These are phyloP conservation scores for human (Homo sapiens) DNA, from an alignment of 2,113 vertebrate species.

Conservation along the genomic window DNA sequence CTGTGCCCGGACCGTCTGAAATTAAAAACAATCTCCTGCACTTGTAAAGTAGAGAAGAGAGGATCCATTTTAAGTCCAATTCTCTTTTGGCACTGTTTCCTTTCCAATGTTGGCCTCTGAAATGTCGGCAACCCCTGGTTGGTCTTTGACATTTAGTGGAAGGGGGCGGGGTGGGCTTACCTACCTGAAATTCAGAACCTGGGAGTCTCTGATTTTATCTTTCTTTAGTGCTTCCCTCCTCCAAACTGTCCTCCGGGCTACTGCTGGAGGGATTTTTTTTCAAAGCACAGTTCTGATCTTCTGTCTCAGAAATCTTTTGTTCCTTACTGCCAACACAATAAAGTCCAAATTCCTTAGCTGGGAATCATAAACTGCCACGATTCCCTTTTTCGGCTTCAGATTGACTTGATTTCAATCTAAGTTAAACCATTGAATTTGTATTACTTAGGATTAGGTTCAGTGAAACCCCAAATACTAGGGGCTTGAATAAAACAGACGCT, in stretches of 20 bases:
- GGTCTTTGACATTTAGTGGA: background rate
- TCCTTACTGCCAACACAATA: background rate
- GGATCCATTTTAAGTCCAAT: background rate
- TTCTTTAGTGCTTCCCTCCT: background rate
- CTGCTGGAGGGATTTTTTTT: background rate
- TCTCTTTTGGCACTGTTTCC: background rate
- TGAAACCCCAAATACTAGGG: background rate
- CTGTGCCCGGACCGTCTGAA: background rate
- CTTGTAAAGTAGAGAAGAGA: background rate
- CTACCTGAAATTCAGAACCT: background rate
- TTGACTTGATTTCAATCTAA: background rate
- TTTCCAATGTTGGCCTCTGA: background rate
- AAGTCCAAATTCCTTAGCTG: background rate
- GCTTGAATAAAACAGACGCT: background rate
- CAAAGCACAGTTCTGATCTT: conserved; percentile 33
- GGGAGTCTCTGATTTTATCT: background rate
- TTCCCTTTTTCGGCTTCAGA: background rate
- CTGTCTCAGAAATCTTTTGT: conserved; percentile 35
- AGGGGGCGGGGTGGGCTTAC: background rate
- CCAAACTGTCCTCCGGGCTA: background rate
- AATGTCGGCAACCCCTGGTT: background rate
- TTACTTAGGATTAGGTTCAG: conserved; percentile 7
- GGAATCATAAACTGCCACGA: background rate
- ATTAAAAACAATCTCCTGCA: background rate
- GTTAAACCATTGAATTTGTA: background rate